phyloP scores from a whole-genome alignment of 1,140 invertebrate species.

The Globodera rostochiensis region DNA sequence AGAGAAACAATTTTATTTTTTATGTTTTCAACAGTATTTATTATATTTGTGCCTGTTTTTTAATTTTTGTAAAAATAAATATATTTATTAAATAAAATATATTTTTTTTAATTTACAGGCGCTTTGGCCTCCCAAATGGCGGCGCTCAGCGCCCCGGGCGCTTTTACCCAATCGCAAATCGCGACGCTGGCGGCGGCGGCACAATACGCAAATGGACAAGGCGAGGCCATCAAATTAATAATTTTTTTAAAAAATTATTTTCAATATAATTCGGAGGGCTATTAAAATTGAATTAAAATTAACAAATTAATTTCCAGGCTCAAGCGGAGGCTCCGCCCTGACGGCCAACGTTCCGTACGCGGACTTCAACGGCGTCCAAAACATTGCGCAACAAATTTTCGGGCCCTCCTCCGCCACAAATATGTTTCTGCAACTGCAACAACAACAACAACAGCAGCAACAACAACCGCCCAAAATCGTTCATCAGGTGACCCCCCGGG shows the following conservation, averaged over 20 bases:
- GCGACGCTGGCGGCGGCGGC: constrained; percentile 18
- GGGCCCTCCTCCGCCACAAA: constrained; percentile 8
- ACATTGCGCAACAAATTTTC: constrained; percentile 48
- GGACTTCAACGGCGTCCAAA: constrained; percentile 54
- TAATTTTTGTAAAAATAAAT: too few species aligned
- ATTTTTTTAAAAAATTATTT: background rate
- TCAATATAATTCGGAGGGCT: too few species aligned
- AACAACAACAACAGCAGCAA: constrained; percentile 31
- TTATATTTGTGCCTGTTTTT: too few species aligned
- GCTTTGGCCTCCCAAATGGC: constrained; percentile 14
- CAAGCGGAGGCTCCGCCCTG: background rate
- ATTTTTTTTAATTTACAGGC: background rate
- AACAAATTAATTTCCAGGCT: too few species aligned
- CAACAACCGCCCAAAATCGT: constrained; percentile 38
- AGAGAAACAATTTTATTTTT: too few species aligned
- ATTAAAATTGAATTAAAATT: too few species aligned
- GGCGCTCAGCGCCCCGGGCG: background rate
- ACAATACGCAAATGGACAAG: constrained; percentile 6
- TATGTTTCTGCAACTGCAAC: constrained; percentile 19
- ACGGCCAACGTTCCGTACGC: constrained; percentile 18
- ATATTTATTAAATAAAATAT: too few species aligned
- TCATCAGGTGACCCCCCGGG: constrained; percentile 24
- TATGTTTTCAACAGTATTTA: too few species aligned
- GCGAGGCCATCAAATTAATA: background rate
- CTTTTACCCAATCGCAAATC: constrained; percentile 1